Percentiles rank a stretch among this genome's conserved stretches.
phyloP scores from a whole-genome alignment of 2,888 invertebrate species.

The Agrochola lychnidis region DNA sequence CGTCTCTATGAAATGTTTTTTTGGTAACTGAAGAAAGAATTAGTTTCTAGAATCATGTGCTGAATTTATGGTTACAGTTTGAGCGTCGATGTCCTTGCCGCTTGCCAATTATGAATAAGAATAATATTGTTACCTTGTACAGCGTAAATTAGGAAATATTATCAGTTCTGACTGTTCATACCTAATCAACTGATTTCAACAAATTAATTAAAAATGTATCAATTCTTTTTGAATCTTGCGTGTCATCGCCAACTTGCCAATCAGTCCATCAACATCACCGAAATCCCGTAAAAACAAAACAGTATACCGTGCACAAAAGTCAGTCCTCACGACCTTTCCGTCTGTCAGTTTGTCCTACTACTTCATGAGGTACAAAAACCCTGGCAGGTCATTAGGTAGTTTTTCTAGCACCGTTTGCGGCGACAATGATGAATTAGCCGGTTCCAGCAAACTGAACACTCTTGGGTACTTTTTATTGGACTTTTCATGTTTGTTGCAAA shows the following conservation, averaged over 20 bases:
- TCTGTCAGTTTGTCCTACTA: slow-evolving; percentile 48
- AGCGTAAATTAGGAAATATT: not conserved
- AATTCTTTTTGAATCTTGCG: not conserved
- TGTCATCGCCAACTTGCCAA: not conserved
- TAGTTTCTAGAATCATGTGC: too few species aligned
- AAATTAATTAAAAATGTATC: not conserved
- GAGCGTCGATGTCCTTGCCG: too few species aligned
- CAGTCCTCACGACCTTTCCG: slow-evolving; percentile 51
- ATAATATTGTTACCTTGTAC: not conserved
- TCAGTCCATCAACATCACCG: slow-evolving; percentile 24
- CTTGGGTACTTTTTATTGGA: slow-evolving; percentile 64
- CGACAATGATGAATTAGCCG: slow-evolving; percentile 78
- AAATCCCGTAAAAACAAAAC: slow-evolving; percentile 33
- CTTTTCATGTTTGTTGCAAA: slow-evolving; percentile 45
- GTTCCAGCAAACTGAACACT: slow-evolving; percentile 63
- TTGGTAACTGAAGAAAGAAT: too few species aligned
- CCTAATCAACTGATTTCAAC: not conserved
- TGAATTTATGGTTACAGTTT: too few species aligned
- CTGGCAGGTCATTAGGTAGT: slow-evolving; percentile 77
- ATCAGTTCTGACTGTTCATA: not conserved
- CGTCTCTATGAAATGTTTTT: too few species aligned
- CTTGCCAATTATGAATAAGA: not conserved
- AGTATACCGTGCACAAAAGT: slow-evolving; percentile 51
- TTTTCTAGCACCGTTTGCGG: slow-evolving; percentile 74
- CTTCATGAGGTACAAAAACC: slow-evolving; percentile 69